These are phyloP conservation scores for Rousettus leschenaultii DNA, from an alignment of 2,113 vertebrate species.

Conservation along the genomic window DNA sequence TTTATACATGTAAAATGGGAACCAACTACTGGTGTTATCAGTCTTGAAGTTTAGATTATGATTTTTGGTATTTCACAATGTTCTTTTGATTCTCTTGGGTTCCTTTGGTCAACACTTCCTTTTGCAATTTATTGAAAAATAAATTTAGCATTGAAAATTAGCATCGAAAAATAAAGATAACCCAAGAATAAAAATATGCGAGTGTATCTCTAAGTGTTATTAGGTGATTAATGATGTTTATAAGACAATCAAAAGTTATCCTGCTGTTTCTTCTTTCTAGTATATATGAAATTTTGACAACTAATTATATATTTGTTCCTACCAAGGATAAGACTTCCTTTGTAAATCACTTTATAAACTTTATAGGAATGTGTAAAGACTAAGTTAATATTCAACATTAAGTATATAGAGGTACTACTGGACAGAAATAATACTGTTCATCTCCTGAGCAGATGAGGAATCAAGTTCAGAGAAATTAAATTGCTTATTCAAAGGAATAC, in stretches of 20 bases:
- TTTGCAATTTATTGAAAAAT: background rate
- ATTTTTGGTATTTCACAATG: constrained; percentile 11
- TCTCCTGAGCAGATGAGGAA: background rate
- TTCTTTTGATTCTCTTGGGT: constrained; percentile 18
- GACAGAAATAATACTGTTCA: background rate
- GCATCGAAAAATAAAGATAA: constrained; percentile 36
- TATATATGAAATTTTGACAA: background rate
- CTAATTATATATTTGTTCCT: background rate
- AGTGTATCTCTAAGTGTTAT: constrained; percentile 8
- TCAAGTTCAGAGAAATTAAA: constrained; percentile 22
- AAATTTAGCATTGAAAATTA: background rate
- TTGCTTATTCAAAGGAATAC: background rate
- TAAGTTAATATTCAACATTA: constrained; percentile 17
- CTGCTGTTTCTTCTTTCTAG: background rate
- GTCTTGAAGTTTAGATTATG: constrained; percentile 11
- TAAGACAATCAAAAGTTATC: constrained; percentile 9
- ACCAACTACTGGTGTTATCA: background rate
- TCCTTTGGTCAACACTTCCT: background rate
- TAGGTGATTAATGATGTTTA: background rate
- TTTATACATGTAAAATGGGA: background rate
- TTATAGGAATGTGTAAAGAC: constrained; percentile 15
- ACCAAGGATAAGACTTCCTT: background rate
- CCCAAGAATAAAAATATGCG: background rate
- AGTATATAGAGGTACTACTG: background rate
- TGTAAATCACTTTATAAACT: constrained; percentile 16